phyloP scores from a whole-genome alignment of 2,888 invertebrate species.

The Lithophane semibrunnea region DNA sequence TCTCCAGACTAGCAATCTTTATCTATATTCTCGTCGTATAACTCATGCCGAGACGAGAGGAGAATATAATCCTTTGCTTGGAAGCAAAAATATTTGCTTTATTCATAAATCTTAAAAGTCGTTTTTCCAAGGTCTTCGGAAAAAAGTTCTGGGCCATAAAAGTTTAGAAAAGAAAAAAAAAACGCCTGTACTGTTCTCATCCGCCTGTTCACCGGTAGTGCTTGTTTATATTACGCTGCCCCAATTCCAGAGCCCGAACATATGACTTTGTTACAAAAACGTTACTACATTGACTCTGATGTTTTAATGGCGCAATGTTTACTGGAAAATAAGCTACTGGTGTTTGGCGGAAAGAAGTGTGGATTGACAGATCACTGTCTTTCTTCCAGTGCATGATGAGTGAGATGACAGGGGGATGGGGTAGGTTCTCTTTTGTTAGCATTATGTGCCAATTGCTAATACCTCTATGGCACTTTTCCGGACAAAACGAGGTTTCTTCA shows the following conservation, averaged over 20 bases:
- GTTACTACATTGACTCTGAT: constrained; percentile 37
- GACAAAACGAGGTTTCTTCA: background rate
- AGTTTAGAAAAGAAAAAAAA: constrained; percentile 14
- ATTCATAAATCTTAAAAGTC: background rate
- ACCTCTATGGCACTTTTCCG: background rate
- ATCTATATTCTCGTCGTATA: background rate
- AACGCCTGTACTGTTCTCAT: constrained; percentile 23
- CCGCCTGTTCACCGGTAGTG: constrained; percentile 62
- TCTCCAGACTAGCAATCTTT: background rate
- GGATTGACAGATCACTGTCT: background rate
- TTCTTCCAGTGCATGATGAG: background rate
- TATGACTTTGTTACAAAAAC: constrained; percentile 60
- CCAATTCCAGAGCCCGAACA: constrained; percentile 67
- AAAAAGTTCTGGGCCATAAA: background rate
- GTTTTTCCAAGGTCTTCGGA: background rate
- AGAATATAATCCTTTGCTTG: background rate
- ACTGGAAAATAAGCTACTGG: constrained; percentile 24
- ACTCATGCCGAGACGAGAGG: background rate
- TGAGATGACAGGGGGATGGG: background rate
- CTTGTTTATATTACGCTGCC: constrained; percentile 72
- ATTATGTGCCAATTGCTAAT: background rate
- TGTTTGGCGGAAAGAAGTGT: constrained; percentile 9
- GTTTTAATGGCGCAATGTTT: constrained; percentile 45
- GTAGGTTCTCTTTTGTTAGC: background rate
- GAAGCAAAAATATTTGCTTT: background rate